These are phyloP conservation scores for Nysson spinosus DNA, from an alignment of 2,888 invertebrate genomes.

Conservation along the genomic window DNA sequence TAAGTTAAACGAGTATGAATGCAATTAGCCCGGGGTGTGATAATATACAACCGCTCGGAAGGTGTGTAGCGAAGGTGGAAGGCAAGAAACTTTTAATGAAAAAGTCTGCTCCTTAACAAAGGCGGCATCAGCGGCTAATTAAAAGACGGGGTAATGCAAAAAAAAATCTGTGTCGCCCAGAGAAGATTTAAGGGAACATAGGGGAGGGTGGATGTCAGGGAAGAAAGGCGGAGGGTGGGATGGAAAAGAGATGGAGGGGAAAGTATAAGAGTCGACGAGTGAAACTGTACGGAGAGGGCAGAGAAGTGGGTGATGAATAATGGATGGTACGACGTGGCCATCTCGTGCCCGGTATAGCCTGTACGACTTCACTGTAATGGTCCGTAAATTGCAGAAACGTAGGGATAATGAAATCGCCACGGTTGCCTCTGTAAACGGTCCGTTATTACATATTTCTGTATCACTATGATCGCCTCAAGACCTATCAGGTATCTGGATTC, in stretches of 20 bases:
- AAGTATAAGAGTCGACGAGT: slow-evolving; percentile 31
- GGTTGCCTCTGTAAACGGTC: slow-evolving; percentile 68
- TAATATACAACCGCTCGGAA: too few relatives aligned
- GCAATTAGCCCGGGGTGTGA: too few relatives aligned
- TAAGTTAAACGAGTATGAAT: neutral
- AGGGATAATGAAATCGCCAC: slow-evolving; percentile 71
- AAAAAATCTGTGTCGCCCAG: slow-evolving; percentile 49
- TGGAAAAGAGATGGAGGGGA: slow-evolving; percentile 6
- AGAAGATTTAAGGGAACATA: slow-evolving; percentile 52
- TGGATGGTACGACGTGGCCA: slow-evolving; percentile 72
- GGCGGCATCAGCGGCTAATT: slow-evolving; percentile 40
- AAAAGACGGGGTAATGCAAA: slow-evolving; percentile 44
- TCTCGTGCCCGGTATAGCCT: slow-evolving; percentile 64
- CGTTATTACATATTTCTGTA: slow-evolving; percentile 69
- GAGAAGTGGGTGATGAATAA: slow-evolving; percentile 74
- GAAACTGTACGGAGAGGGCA: slow-evolving; percentile 50
- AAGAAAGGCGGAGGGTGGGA: neutral
- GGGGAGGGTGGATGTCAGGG: too few relatives aligned
- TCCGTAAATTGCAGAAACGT: slow-evolving; percentile 73
- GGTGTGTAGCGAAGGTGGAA: too few relatives aligned
- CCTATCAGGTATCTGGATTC: slow-evolving; percentile 43
- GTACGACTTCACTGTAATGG: slow-evolving; percentile 70
- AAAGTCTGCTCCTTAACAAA: slow-evolving; percentile 7
- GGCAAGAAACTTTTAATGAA: slow-evolving; percentile 4
- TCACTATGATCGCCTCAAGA: slow-evolving; percentile 58